phyloP scores from a whole-genome alignment of 1,140 invertebrate species.

The Polypedilum vanderplanki region DNA sequence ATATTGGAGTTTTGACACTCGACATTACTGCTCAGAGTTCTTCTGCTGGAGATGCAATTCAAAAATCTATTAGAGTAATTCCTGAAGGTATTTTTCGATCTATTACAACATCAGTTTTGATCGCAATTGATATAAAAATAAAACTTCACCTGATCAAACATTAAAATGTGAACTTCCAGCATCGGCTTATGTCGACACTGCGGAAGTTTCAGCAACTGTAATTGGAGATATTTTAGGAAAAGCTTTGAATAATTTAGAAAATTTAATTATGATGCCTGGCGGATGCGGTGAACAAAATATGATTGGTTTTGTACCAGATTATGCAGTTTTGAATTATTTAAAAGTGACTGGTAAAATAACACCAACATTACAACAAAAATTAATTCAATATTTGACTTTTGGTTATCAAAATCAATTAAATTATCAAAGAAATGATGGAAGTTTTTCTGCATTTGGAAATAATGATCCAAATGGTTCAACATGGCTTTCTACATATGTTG shows the following conservation, averaged over 20 bases:
- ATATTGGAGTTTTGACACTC: slow-evolving; percentile 65
- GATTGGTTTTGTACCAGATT: slow-evolving; percentile 85
- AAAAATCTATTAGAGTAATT: slow-evolving; percentile 62
- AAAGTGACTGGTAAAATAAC: slow-evolving; percentile 40
- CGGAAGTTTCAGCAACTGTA: slow-evolving; percentile 61
- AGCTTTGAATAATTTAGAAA: slow-evolving; percentile 64
- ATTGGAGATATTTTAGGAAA: slow-evolving; percentile 72
- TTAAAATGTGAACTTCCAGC: slow-evolving; percentile 62
- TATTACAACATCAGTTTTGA: slow-evolving; percentile 64
- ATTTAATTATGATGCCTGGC: slow-evolving; percentile 72
- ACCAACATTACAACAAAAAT: slow-evolving; percentile 53
- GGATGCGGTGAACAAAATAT: slow-evolving; percentile 95
- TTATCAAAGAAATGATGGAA: slow-evolving; percentile 82
- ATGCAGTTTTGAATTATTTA: slow-evolving; percentile 74
- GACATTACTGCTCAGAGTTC: slow-evolving; percentile 68
- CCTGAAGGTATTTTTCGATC: slow-evolving; percentile 75
- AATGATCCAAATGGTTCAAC: slow-evolving; percentile 75
- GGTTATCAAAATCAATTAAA: slow-evolving; percentile 91
- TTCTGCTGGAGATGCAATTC: slow-evolving; percentile 50
- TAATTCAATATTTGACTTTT: slow-evolving; percentile 66
- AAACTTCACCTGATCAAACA: slow-evolving; percentile 48
- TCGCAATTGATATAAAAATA: slow-evolving; percentile 57
- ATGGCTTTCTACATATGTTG: slow-evolving; percentile 95
- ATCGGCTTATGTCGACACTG: slow-evolving; percentile 63
- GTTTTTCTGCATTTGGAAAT: slow-evolving; percentile 89